A percentile compares a stretch with the other conserved stretches of the same genome.
Evolutionary conservation across 1,140 invertebrate genomes (phyloP).

Genomic region (Solenopsis invicta): DNA sequence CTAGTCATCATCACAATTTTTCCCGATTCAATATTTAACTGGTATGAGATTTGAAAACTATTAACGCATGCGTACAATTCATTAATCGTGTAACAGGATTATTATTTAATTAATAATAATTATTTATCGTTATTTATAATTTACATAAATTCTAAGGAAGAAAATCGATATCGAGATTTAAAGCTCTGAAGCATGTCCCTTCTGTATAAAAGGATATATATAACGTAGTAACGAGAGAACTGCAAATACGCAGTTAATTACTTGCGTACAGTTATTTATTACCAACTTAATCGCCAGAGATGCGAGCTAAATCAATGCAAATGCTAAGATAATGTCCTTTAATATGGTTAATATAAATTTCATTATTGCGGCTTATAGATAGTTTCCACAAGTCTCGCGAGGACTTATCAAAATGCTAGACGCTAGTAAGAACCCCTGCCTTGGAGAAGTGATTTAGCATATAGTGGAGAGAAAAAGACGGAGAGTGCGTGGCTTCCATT

Average conservation of each 20-base stretch:
- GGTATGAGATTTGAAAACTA: no score
- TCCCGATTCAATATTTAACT: no score
- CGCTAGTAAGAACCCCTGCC: neutral
- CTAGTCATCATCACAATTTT: no score
- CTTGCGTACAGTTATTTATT: slow-evolving; percentile 18
- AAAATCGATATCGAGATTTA: neutral
- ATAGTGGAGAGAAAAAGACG: slow-evolving; percentile 1
- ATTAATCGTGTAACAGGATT: no score
- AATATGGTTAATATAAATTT: slow-evolving; percentile 29
- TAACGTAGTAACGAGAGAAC: neutral
- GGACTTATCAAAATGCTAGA: slow-evolving; percentile 12
- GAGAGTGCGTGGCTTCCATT: neutral
- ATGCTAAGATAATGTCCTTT: slow-evolving; percentile 7
- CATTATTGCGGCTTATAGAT: neutral
- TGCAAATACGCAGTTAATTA: slow-evolving; percentile 15
- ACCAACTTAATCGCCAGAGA: neutral
- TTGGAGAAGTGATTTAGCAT: neutral
- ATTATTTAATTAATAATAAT: no score
- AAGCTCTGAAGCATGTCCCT: neutral
- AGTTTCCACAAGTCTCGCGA: neutral
- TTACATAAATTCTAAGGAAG: neutral
- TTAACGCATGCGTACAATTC: no score
- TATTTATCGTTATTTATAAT: neutral
- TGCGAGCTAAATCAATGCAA: neutral
- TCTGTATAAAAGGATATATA: neutral